Evolutionary conservation across 2,888 invertebrate species (phyloP), one percentile per base, ranked within the genome.

Genomic region (Meganola albula): DNA sequence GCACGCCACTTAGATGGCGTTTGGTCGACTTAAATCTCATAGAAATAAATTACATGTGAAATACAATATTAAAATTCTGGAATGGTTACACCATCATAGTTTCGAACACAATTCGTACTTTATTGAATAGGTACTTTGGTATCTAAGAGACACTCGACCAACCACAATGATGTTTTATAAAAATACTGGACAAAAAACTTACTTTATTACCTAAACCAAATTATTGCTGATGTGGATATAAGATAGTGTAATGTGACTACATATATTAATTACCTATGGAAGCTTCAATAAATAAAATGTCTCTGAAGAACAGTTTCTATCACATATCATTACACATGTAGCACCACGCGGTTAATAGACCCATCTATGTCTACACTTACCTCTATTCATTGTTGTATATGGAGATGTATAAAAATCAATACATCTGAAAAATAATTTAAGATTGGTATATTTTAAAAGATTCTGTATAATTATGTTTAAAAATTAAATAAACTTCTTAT

Each of bases 311-410:
- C 68, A 79, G 73, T 80, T 77, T 83, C 77, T 85, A 85, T 85
- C 85, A 85, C 85, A 85, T 83, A 73, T 84, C 83, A 63, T 85
- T 84, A 80, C 82, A 78, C 79, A 63, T 82, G 78, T 84, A 85
- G 84, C 84, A 85, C 85, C 85, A 83, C 84, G 74, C 85, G 61
- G 78, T 84, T 84, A 84, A 80, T 79, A 82, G 82, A 84, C 80
- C 83, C 83, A 77, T 79, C 83, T 82, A 84, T 73, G 54, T 57
- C 66, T 66, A 84, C 77, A 69, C 82, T 82, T 84, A 84, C 80
- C 77, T 69, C 71, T 83, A 82, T 77, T 77, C 75, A 74, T 64
- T 73, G 67, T 79, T 84, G 83, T 84, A 83, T 78, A 84, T 77
- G 77, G 79, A 73, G 80, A 75, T 75, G 79, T 84, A 85, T 79